Evolutionary conservation across 2,113 vertebrate genomes (phyloP).

Genomic region (Caretta caretta): DNA sequence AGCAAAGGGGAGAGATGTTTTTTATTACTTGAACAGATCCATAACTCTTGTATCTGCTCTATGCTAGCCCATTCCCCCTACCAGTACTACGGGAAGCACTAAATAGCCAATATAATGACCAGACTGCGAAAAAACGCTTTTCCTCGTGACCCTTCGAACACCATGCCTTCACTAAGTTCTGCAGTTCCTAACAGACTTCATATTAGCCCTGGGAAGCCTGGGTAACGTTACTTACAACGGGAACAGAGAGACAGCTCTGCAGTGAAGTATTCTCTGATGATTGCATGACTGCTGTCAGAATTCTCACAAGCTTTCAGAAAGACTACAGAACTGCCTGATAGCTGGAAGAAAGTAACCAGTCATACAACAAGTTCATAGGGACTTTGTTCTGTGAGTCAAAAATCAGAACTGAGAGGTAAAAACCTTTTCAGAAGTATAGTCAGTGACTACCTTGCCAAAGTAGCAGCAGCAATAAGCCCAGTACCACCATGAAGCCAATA

Average conservation of each 20-base stretch:
- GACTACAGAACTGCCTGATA: background rate
- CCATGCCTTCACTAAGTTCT: background rate
- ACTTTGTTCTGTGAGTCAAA: background rate
- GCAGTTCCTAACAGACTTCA: background rate
- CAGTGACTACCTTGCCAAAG: background rate
- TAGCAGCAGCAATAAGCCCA: background rate
- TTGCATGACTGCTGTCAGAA: background rate
- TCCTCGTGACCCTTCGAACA: background rate
- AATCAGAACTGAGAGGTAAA: background rate
- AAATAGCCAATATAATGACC: background rate
- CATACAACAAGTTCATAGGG: background rate
- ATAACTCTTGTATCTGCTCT: background rate
- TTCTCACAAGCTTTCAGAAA: background rate
- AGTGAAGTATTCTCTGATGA: background rate
- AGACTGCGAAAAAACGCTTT: background rate
- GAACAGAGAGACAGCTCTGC: background rate
- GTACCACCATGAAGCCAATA: background rate
- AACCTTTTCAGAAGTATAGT: background rate
- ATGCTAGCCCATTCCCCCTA: background rate
- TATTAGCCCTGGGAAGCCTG: background rate
- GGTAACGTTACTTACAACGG: background rate
- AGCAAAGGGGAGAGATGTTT: background rate
- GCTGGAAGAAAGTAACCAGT: background rate
- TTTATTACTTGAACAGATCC: background rate
- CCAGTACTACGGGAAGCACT: background rate